A percentile compares a stretch with the other conserved stretches of the same genome.
These are phyloP conservation scores for Neoarius graeffei DNA, from an alignment of 2,113 vertebrate genomes.

Conservation along the genomic window DNA sequence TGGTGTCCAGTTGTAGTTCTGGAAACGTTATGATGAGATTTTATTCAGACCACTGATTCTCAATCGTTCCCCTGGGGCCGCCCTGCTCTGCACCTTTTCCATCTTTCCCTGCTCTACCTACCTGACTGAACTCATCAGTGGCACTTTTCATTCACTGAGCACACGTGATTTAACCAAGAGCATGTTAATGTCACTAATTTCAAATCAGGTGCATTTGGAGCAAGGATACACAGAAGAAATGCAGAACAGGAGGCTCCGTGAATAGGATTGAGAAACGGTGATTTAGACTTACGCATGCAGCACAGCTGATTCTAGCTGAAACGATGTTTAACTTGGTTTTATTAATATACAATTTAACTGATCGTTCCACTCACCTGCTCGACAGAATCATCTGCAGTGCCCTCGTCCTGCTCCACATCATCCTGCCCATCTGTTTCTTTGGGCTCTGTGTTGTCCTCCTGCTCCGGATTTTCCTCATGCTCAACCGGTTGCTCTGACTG, in stretches of 20 bases:
- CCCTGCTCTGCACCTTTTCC: no score
- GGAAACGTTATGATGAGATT: neutral
- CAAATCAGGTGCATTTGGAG: no score
- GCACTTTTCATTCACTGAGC: no score
- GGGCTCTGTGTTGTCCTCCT: conserved; percentile 12
- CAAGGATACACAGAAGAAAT: no score
- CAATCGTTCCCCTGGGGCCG: no score
- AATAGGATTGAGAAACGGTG: no score
- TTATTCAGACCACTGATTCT: no score
- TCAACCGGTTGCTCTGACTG: conserved; percentile 2
- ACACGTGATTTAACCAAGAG: no score
- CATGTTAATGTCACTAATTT: no score
- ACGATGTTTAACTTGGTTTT: neutral
- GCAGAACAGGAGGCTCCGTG: no score
- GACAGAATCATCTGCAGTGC: conserved; percentile 24
- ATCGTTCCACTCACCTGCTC: conserved; percentile 38
- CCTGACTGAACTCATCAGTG: no score
- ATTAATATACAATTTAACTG: neutral
- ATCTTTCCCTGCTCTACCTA: no score
- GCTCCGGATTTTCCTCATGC: conserved; percentile 13
- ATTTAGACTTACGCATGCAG: neutral
- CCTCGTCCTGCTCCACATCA: conserved; percentile 51
- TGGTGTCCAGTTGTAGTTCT: neutral
- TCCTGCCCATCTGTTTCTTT: conserved; percentile 35
- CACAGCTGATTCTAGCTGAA: neutral